phyloP scores from a whole-genome alignment of 2,888 invertebrate species.

The Drosophila paucipuncta region DNA sequence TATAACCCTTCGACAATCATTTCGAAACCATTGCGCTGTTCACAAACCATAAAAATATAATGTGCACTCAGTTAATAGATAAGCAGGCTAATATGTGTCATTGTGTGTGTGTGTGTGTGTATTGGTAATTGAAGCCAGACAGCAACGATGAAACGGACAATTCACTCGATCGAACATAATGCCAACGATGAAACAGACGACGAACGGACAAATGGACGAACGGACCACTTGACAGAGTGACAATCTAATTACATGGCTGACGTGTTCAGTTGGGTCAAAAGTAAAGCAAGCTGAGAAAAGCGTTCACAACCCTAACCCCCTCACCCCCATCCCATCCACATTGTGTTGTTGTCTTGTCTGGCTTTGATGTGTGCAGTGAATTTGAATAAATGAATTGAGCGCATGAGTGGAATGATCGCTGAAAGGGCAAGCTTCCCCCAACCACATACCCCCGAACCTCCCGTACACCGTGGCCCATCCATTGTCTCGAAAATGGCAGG shows the following conservation, averaged over 20 bases:
- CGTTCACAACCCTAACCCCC: neutral
- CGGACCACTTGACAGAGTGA: slow-evolving; percentile 69
- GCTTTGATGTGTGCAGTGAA: slow-evolving; percentile 75
- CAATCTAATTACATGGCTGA: slow-evolving; percentile 79
- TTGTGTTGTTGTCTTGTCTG: slow-evolving; percentile 45
- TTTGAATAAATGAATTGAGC: slow-evolving; percentile 74
- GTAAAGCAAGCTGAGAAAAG: neutral
- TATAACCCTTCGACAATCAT: neutral
- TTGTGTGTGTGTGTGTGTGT: slow-evolving; percentile 1
- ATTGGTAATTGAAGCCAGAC: slow-evolving; percentile 25
- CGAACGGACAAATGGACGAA: slow-evolving; percentile 38
- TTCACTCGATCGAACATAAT: slow-evolving; percentile 61
- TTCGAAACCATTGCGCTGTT: slow-evolving; percentile 5
- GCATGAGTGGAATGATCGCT: slow-evolving; percentile 72
- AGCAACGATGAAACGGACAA: slow-evolving; percentile 39
- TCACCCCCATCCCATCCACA: neutral
- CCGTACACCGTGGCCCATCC: neutral
- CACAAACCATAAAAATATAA: slow-evolving; percentile 16
- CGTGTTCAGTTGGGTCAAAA: slow-evolving; percentile 49
- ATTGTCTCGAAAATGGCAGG: slow-evolving; percentile 30
- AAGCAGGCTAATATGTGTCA: slow-evolving; percentile 30
- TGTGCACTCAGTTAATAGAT: slow-evolving; percentile 36
- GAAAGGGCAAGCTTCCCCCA: slow-evolving; percentile 50
- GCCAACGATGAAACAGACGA: slow-evolving; percentile 29
- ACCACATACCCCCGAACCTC: too few relatives aligned